Conservation (phyloP, 2,113 vertebrate species). For the Polypterus senegalus region DNA sequence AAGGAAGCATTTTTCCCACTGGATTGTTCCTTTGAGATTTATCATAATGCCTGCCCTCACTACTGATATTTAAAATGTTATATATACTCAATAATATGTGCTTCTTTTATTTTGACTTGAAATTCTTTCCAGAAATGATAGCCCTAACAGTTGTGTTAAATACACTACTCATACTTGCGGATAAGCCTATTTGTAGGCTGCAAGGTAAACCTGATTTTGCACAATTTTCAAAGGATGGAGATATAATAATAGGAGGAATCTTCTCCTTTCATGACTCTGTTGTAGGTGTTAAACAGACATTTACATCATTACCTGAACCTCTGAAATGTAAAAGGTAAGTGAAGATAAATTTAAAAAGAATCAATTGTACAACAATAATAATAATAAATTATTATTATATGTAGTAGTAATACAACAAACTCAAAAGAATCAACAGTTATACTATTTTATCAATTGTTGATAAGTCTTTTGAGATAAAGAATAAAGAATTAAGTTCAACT, state of each 20-base stretch:
- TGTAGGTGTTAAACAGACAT: background rate
- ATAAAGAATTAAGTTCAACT: background rate
- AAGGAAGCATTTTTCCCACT: no score
- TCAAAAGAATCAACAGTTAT: background rate
- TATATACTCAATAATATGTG: no score
- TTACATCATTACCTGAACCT: background rate
- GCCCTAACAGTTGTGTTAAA: background rate
- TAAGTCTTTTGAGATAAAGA: background rate
- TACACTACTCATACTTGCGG: background rate
- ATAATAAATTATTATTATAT: background rate
- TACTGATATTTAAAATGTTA: no score
- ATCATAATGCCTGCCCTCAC: no score
- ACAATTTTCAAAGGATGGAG: conserved; percentile 2
- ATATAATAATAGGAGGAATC: background rate
- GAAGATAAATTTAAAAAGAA: background rate
- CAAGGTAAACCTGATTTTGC: background rate
- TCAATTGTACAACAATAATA: background rate
- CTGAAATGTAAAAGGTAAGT: background rate
- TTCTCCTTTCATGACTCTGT: background rate
- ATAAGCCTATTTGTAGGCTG: background rate
- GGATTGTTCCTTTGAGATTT: no score
- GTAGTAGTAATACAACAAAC: background rate
- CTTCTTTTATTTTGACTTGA: no score
- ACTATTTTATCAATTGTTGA: background rate
- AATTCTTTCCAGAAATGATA: background rate